Percentiles rank a stretch among this genome's conserved stretches.
These are phyloP conservation scores for Nothura maculosa DNA, from an alignment of 2,797 vertebrate genomes.

Conservation along the genomic window DNA sequence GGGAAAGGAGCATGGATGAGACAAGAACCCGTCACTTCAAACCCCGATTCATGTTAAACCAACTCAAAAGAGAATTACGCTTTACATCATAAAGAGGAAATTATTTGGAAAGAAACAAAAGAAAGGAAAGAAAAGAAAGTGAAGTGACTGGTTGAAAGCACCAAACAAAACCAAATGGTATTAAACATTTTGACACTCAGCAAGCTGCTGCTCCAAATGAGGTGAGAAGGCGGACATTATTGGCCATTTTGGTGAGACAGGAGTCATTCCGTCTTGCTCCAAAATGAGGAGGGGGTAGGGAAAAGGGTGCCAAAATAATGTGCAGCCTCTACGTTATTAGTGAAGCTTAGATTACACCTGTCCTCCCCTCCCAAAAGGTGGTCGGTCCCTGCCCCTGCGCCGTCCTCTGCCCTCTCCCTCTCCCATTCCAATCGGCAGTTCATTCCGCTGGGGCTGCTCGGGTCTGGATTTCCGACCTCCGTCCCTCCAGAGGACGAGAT, in stretches of 20 bases:
- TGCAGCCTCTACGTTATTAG: slow-evolving; percentile 92
- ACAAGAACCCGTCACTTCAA: slow-evolving; percentile 78
- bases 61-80: slow-evolving; percentile 77
- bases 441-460: background rate
- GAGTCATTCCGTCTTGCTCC: slow-evolving; percentile 88
- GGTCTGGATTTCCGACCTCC: slow-evolving; percentile 43
- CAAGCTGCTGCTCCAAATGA: slow-evolving; percentile 89
- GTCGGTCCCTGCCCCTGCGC: background rate
- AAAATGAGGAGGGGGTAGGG: slow-evolving; percentile 89
- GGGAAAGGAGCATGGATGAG: slow-evolving; percentile 15
- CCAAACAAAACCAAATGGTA: slow-evolving; percentile 84
- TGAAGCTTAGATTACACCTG: slow-evolving; percentile 99
- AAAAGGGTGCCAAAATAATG: slow-evolving; percentile 87
- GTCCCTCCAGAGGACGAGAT: slow-evolving; percentile 48
- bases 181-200: slow-evolving; percentile 87
- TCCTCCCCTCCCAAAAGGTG: slow-evolving; percentile 77
- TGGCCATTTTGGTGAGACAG: slow-evolving; percentile 94
- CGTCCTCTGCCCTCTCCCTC: slow-evolving; percentile 7
- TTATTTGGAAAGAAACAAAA: slow-evolving; percentile 55
- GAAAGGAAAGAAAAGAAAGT: slow-evolving; percentile 81
- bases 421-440: background rate
- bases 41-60: slow-evolving; percentile 84
- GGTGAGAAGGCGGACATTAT: slow-evolving; percentile 91
- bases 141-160: slow-evolving; percentile 90
- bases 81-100: slow-evolving; percentile 72